Conservation (phyloP, 2,888 invertebrate genomes). For the Rhorus exstirpatorius region DNA sequence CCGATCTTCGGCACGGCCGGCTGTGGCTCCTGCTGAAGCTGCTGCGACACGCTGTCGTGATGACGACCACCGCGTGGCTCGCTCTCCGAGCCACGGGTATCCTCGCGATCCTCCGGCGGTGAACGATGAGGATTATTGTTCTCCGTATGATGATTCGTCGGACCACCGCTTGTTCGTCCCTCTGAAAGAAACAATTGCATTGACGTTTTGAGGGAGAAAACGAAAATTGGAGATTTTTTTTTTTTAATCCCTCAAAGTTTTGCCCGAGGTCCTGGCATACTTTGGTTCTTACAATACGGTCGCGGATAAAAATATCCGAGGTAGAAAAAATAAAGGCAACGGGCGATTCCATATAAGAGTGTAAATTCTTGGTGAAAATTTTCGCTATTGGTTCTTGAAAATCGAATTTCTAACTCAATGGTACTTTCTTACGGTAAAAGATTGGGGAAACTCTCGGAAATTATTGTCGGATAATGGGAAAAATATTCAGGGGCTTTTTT, state of each 20-base stretch:
- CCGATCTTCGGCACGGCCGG: conserved; percentile 77
- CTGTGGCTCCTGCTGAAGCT: conserved; percentile 86
- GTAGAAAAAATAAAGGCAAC: too few relatives aligned
- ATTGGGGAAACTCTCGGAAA: too few relatives aligned
- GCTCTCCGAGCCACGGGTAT: conserved; percentile 86
- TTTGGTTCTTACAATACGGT: too few relatives aligned
- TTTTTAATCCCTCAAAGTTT: background rate
- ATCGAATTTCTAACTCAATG: too few relatives aligned
- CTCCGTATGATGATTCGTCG: conserved; percentile 87
- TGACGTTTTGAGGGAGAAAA: background rate
- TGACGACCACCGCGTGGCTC: conserved; percentile 87
- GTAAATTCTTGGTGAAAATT: too few relatives aligned
- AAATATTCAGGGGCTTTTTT: too few relatives aligned
- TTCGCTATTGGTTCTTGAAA: too few relatives aligned
- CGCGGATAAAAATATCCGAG: too few relatives aligned
- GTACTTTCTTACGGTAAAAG: too few relatives aligned
- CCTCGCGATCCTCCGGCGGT: conserved; percentile 86
- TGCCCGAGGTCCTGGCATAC: too few relatives aligned
- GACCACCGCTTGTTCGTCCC: conserved; percentile 88
- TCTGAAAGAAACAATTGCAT: conserved; percentile 84
- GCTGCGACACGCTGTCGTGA: conserved; percentile 87
- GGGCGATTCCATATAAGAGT: too few relatives aligned
- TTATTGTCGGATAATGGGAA: too few relatives aligned
- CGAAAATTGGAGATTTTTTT: background rate
- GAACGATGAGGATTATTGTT: conserved; percentile 86